Percentiles rank a stretch among this genome's conserved stretches.
Evolutionary conservation across 2,888 invertebrate species (phyloP).

Genomic region (Amblyjoppa fuscipennis): DNA sequence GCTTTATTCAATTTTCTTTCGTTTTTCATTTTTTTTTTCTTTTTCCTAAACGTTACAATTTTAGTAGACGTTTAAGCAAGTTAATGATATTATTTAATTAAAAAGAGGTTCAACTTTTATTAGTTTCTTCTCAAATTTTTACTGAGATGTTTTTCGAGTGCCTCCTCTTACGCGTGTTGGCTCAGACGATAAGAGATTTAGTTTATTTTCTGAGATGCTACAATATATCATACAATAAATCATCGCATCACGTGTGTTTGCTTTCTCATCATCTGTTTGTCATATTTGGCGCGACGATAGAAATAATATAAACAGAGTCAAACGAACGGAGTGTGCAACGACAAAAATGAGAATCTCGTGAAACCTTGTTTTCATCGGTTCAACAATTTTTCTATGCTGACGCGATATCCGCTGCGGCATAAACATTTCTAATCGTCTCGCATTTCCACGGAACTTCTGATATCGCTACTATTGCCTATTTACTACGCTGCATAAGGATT

Average conservation of each 20-base stretch:
- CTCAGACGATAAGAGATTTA: background rate
- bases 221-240: background rate
- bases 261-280: background rate
- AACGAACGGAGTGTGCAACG: background rate
- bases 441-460: background rate
- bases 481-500: background rate
- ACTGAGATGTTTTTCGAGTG: background rate
- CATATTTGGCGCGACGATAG: background rate
- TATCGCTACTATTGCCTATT: background rate
- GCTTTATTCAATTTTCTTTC: background rate
- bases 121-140: background rate
- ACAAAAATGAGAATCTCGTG: background rate
- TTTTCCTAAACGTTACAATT: background rate
- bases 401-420: background rate
- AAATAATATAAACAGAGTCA: background rate
- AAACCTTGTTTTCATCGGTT: background rate
- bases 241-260: background rate
- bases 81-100: background rate
- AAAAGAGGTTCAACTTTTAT: background rate
- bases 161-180: background rate
- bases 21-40: background rate
- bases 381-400: background rate
- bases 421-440: background rate
- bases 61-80: background rate
- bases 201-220: background rate